Conservation (phyloP, 2,888 invertebrate species). For the Meandrusa payeni region DNA sequence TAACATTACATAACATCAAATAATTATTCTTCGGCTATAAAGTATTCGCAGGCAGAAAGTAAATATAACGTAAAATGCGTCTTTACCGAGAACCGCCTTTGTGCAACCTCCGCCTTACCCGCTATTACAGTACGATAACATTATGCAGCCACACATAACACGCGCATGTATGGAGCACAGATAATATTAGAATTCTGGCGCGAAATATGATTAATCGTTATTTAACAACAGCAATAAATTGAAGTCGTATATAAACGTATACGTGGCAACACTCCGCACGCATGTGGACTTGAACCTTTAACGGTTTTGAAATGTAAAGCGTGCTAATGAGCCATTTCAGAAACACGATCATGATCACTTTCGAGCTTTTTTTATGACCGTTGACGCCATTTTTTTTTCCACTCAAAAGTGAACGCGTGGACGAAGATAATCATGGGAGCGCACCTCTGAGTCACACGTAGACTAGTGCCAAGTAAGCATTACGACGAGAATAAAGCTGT, state of each 20-base stretch:
- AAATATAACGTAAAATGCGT: neutral
- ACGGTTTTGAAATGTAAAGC: conserved; percentile 21
- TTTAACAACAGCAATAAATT: conserved; percentile 28
- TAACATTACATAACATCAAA: no score
- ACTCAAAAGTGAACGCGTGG: conserved; percentile 36
- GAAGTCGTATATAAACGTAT: conserved; percentile 9
- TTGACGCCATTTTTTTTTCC: conserved; percentile 39
- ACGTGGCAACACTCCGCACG: conserved; percentile 1
- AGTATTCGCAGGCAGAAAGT: neutral
- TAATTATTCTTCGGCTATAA: neutral
- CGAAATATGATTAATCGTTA: conserved; percentile 28
- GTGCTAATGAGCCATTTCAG: conserved; percentile 31
- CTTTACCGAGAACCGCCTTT: neutral
- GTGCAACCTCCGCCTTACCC: neutral
- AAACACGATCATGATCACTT: conserved; percentile 35
- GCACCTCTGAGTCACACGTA: conserved; percentile 62
- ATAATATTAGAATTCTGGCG: conserved; percentile 23
- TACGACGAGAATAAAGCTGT: conserved; percentile 44
- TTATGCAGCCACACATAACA: conserved; percentile 33
- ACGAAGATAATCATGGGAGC: conserved; percentile 57
- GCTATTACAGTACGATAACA: conserved; percentile 24
- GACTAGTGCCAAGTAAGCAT: conserved; percentile 58
- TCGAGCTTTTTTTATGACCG: conserved; percentile 32
- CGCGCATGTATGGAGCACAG: conserved; percentile 23
- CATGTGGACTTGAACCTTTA: conserved; percentile 9